Percentiles rank a stretch among this genome's conserved stretches.
phyloP scores from a whole-genome alignment of 2,797 vertebrate genomes.

The Anabacerthia variegaticeps region DNA sequence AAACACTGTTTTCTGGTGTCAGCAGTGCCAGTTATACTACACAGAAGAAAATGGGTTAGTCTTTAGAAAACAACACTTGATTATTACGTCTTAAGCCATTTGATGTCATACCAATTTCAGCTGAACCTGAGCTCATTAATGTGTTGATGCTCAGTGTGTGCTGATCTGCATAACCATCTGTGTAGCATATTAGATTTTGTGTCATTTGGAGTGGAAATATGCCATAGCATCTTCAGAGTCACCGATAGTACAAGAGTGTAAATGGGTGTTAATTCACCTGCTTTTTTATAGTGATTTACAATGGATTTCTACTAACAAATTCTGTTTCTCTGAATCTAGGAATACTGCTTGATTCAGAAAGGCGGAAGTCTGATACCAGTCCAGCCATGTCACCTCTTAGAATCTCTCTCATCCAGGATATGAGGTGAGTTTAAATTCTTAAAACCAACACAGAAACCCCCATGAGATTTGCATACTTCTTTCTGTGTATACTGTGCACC shows the following conservation, averaged over 20 bases:
- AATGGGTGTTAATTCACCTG: background rate
- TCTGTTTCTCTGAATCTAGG: slow-evolving; percentile 74
- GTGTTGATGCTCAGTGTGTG: background rate
- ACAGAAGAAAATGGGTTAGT: background rate
- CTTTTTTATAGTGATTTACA: background rate
- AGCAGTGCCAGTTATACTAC: background rate
- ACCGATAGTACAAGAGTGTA: background rate
- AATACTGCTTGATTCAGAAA: slow-evolving; percentile 91
- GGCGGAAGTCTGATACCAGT: slow-evolving; percentile 91
- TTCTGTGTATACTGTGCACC: background rate
- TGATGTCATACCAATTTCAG: background rate
- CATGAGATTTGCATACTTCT: background rate
- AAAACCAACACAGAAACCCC: background rate
- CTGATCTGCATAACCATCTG: background rate
- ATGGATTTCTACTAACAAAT: background rate
- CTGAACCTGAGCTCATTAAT: background rate
- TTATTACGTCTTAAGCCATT: background rate
- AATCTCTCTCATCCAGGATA: slow-evolving; percentile 95
- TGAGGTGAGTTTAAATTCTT: slow-evolving; percentile 85
- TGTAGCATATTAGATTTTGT: background rate
- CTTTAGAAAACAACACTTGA: background rate
- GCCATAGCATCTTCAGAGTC: background rate
- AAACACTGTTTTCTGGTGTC: background rate
- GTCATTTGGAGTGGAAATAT: background rate
- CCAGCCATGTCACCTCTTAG: slow-evolving; percentile 91